Conservation (phyloP, 1,140 invertebrate species). For the Ditylenchus dipsaci region DNA sequence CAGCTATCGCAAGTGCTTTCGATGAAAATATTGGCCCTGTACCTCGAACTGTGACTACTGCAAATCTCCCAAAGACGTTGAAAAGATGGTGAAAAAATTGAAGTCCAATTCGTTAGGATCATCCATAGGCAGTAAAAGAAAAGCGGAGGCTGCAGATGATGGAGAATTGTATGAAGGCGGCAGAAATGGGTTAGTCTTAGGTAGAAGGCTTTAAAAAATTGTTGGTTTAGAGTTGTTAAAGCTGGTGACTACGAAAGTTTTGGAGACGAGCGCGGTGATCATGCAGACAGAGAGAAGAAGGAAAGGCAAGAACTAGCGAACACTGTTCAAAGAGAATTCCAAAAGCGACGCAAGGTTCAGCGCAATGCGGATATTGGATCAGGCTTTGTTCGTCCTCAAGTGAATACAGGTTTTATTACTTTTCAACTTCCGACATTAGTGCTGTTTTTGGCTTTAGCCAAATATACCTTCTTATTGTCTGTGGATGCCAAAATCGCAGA, state of each 20-base stretch:
- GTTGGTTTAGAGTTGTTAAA: not conserved
- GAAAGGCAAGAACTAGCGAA: conserved; percentile 3
- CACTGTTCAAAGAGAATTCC: conserved; percentile 14
- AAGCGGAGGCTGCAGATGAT: conserved; percentile 8
- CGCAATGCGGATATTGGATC: not conserved
- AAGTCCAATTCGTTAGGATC: not conserved
- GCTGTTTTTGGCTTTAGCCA: not conserved
- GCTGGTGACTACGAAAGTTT: not conserved
- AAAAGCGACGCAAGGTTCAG: conserved; percentile 6
- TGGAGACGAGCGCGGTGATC: not conserved
- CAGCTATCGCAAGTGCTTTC: conserved; percentile 25
- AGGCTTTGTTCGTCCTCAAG: not conserved
- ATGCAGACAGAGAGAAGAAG: not conserved
- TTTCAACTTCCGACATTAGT: not conserved
- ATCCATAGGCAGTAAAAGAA: not conserved
- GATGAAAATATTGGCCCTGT: conserved; percentile 32
- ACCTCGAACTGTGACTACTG: conserved; percentile 20
- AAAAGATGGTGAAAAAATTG: conserved; percentile 12
- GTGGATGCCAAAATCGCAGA: conserved; percentile 5
- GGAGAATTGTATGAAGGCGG: conserved; percentile 22
- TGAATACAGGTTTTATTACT: not conserved
- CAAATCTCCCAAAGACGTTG: conserved; percentile 25
- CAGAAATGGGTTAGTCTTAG: conserved; percentile 10
- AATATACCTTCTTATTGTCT: conserved; percentile 11
- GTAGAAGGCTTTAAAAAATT: not conserved